Evolutionary conservation across 2,113 vertebrate genomes (phyloP).

Genomic region (Capreolus pygargus): DNA sequence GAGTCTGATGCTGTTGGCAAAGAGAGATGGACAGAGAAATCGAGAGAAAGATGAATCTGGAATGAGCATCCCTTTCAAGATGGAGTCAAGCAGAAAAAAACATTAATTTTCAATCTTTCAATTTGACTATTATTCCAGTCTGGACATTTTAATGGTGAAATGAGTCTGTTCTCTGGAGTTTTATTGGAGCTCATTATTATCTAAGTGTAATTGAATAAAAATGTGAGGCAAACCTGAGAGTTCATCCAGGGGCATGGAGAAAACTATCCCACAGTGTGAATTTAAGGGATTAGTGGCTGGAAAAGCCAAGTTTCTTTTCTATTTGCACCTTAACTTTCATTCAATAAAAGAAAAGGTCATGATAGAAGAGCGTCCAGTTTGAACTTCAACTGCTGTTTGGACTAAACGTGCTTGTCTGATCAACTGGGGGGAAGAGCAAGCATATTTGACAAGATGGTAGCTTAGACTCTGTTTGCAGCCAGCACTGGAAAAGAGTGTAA

Average conservation of each 20-base stretch:
- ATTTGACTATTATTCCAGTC: background rate
- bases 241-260: background rate
- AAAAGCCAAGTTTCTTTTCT: background rate
- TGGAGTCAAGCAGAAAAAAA: background rate
- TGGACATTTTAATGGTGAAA: background rate
- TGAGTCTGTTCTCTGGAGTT: background rate
- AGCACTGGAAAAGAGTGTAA: background rate
- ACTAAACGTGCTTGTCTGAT: background rate
- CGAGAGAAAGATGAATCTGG: background rate
- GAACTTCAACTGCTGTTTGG: background rate
- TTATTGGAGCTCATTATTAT: background rate
- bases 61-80: background rate
- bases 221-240: background rate
- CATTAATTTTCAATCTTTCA: background rate
- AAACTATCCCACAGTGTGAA: background rate
- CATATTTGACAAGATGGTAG: too few species aligned
- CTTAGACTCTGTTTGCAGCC: background rate
- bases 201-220: background rate
- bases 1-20: background rate
- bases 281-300: background rate
- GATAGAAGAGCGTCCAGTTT: background rate
- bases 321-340: background rate
- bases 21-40: background rate
- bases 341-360: background rate
- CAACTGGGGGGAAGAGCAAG: rapidly evolving